Conservation (phyloP, 2,113 vertebrate genomes). For the Rhombomys opimus region DNA sequence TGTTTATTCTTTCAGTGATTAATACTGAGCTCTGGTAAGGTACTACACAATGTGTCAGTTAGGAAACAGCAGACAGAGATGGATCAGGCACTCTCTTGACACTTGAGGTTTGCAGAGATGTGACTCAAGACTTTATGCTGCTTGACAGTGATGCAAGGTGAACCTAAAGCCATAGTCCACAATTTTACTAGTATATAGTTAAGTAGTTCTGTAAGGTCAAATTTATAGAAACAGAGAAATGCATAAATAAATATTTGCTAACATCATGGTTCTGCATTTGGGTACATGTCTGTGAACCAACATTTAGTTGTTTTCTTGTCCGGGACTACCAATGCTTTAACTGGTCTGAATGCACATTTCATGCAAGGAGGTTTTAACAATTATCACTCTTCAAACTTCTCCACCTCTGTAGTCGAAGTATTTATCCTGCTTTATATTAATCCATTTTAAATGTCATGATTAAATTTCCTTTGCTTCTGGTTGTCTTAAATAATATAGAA, state of each 20-base stretch:
- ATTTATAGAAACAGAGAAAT: neutral
- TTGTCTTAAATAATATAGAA: neutral
- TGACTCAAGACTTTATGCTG: neutral
- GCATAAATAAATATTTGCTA: neutral
- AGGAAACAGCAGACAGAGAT: neutral
- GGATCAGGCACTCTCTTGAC: neutral
- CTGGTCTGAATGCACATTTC: neutral
- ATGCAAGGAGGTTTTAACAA: neutral
- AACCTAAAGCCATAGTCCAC: neutral
- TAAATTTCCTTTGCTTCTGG: conserved; percentile 4
- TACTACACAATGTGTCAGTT: neutral
- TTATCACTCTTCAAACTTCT: neutral
- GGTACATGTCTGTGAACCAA: neutral
- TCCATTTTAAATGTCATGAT: neutral
- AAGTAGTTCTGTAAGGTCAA: neutral
- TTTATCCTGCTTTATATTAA: neutral
- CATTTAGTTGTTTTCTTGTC: neutral
- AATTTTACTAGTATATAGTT: neutral
- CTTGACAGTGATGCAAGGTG: neutral
- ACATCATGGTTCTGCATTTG: neutral
- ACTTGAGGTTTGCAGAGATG: neutral
- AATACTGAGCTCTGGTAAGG: neutral
- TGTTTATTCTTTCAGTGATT: neutral
- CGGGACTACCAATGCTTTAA: neutral
- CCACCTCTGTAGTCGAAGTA: neutral